Conservation (phyloP, 2,888 invertebrate genomes). For the Calameuta filiformis region DNA sequence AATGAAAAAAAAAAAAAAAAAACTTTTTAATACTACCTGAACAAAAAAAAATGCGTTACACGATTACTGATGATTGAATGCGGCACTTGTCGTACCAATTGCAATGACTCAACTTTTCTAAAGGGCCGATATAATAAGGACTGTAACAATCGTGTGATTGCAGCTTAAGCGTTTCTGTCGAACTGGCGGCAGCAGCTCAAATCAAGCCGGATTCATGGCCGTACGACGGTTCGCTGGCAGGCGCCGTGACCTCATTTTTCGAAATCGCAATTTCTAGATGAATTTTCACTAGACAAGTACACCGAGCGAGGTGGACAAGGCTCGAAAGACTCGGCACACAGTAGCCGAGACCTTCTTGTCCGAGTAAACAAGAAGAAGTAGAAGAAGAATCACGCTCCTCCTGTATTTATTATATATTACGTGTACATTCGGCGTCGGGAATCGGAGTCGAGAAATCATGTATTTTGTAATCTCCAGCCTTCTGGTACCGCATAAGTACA, state of each 20-base stretch:
- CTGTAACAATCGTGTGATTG: conserved; percentile 13
- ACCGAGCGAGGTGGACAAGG: conserved; percentile 30
- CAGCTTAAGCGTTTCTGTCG: conserved; percentile 36
- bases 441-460: conserved; percentile 45
- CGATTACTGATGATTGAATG: neutral
- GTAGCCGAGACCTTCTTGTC: conserved; percentile 9
- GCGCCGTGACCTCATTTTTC: conserved; percentile 60
- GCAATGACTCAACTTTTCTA: neutral
- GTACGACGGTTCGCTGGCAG: conserved; percentile 1
- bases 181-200: conserved; percentile 34
- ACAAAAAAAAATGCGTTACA: neutral
- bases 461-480: conserved; percentile 21
- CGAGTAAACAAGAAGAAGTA: conserved; percentile 12
- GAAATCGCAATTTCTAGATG: conserved; percentile 59
- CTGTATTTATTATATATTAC: conserved; percentile 64
- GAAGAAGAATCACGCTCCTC: conserved; percentile 44
- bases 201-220: conserved; percentile 11
- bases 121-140: neutral
- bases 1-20: neutral
- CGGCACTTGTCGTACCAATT: neutral
- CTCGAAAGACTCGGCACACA: conserved; percentile 24
- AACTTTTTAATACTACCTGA: neutral
- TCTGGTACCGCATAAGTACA: neutral
- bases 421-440: conserved; percentile 55
- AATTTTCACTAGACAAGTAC: conserved; percentile 60